Evolutionary conservation across 2,113 vertebrate genomes (phyloP).

Genomic region (Archocentrus centrarchus): DNA sequence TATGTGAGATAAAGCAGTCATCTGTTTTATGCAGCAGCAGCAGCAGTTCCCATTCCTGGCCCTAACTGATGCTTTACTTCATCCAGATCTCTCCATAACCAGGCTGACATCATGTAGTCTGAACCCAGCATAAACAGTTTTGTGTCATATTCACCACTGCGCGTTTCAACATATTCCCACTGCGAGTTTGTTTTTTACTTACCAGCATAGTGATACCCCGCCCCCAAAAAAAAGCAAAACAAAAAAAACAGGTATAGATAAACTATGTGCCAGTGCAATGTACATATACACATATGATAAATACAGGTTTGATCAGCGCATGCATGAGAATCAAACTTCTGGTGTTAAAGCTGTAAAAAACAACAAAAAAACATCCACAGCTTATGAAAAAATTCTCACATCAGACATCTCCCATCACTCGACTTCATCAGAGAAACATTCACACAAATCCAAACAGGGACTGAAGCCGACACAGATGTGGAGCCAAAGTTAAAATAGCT

Average conservation of each 20-base stretch:
- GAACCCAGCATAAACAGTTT: too few relatives aligned
- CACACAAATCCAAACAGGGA: neutral
- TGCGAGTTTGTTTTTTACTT: too few relatives aligned
- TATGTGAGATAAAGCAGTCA: too few relatives aligned
- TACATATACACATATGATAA: neutral
- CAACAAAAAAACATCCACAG: neutral
- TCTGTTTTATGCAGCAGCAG: too few relatives aligned
- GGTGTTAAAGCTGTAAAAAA: neutral
- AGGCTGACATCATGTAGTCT: too few relatives aligned
- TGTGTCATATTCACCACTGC: too few relatives aligned
- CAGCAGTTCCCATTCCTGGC: too few relatives aligned
- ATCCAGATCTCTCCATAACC: too few relatives aligned
- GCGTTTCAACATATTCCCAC: too few relatives aligned
- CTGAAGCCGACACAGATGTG: slow-evolving; percentile 36
- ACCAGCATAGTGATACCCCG: too few relatives aligned
- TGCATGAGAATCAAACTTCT: neutral
- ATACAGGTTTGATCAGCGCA: neutral
- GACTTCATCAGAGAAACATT: slow-evolving; percentile 19
- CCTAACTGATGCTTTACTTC: too few relatives aligned
- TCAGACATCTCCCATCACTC: slow-evolving; percentile 9
- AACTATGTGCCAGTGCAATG: neutral
- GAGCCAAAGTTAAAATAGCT: neutral
- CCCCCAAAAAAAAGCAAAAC: too few relatives aligned
- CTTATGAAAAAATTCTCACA: neutral
- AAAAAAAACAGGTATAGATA: neutral